A percentile compares a stretch with the other conserved stretches of the same genome.
These are phyloP conservation scores for Prionailurus viverrinus DNA, from an alignment of 2,113 vertebrate genomes.

Conservation along the genomic window DNA sequence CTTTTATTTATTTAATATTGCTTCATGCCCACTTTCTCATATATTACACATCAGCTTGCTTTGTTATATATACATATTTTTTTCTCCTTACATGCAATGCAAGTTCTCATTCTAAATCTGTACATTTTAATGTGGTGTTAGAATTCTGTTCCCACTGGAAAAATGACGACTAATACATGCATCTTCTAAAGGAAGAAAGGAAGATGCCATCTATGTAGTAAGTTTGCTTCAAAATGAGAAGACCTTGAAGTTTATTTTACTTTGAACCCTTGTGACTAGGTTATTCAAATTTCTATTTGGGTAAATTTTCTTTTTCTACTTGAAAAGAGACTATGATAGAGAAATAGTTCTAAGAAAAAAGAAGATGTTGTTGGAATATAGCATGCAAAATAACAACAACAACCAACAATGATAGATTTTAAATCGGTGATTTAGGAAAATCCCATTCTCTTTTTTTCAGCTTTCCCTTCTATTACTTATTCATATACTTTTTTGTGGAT, in stretches of 20 bases:
- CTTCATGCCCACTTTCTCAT: not conserved
- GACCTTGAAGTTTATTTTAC: slow-evolving; percentile 50
- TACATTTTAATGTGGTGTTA: not conserved
- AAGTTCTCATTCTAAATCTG: slow-evolving; percentile 47
- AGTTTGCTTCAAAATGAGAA: not conserved
- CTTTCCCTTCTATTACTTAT: not conserved
- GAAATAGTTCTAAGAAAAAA: not conserved
- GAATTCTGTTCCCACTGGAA: not conserved
- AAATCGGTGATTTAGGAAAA: slow-evolving; percentile 5
- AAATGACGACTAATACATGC: not conserved
- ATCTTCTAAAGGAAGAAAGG: not conserved
- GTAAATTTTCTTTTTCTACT: slow-evolving; percentile 7
- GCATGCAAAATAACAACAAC: not conserved
- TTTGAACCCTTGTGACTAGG: not conserved
- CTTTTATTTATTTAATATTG: not conserved
- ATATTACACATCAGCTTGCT: not conserved
- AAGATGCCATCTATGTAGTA: slow-evolving; percentile 34
- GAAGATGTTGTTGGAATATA: not conserved
- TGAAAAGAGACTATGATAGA: not conserved
- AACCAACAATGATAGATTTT: not conserved
- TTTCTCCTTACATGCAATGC: not conserved
- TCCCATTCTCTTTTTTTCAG: not conserved
- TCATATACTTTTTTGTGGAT: not conserved
- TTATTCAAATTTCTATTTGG: slow-evolving; percentile 40
- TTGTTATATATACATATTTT: not conserved